A percentile compares a stretch with the other conserved stretches of the same genome.
phyloP scores from a whole-genome alignment of 2,888 invertebrate genomes.

The Amaurobius ferox region DNA sequence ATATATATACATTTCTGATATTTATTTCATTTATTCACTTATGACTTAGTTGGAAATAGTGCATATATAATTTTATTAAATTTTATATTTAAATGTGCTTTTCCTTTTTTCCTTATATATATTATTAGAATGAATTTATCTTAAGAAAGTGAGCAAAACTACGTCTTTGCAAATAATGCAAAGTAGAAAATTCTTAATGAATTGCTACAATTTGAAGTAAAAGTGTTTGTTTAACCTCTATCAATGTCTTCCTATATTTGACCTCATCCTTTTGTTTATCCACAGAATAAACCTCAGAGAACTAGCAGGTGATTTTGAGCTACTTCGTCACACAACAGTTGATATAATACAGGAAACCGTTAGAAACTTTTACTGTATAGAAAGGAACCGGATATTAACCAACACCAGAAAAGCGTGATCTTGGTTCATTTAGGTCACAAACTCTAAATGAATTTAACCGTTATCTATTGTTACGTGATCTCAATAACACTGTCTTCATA shows the following conservation, averaged over 20 bases:
- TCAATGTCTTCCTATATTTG: not conserved
- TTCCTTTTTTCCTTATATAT: too few species aligned
- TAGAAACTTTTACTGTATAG: slow-evolving; percentile 27
- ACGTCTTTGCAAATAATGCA: too few species aligned
- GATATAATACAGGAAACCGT: slow-evolving; percentile 68
- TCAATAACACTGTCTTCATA: slow-evolving; percentile 46
- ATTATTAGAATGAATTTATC: too few species aligned
- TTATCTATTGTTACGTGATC: slow-evolving; percentile 70
- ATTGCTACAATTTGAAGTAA: too few species aligned
- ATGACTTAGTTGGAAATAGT: too few species aligned
- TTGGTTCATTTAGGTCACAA: slow-evolving; percentile 66
- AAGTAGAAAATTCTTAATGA: too few species aligned
- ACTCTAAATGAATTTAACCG: slow-evolving; percentile 63
- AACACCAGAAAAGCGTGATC: slow-evolving; percentile 64
- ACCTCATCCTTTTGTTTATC: slow-evolving; percentile 5
- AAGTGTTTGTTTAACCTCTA: too few species aligned
- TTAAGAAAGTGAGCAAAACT: too few species aligned
- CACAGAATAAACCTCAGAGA: not conserved
- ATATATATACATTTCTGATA: too few species aligned
- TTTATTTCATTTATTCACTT: too few species aligned
- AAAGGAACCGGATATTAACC: slow-evolving; percentile 68
- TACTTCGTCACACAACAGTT: slow-evolving; percentile 67
- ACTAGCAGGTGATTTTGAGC: slow-evolving; percentile 58
- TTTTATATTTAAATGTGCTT: too few species aligned
- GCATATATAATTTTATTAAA: too few species aligned